Percentiles rank a stretch among this genome's conserved stretches.
Conservation (phyloP, 1,140 invertebrate species). For the Gonioctena quinquepunctata region DNA sequence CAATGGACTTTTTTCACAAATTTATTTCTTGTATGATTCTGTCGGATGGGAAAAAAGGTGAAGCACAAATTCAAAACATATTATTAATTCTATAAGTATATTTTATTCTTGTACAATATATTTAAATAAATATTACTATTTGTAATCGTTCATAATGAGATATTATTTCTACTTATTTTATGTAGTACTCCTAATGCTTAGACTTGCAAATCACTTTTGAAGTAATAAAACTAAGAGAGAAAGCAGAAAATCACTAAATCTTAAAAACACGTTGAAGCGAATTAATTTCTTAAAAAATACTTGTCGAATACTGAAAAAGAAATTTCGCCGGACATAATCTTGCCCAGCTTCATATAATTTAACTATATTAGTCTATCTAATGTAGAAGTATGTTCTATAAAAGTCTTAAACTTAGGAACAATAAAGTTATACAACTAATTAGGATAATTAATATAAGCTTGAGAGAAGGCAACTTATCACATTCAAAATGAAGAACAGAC, state of each 20-base stretch:
- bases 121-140: background rate
- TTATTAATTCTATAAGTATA: background rate
- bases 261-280: background rate
- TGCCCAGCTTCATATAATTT: background rate
- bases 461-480: slow-evolving; percentile 14
- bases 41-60: too few species aligned
- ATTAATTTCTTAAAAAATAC: background rate
- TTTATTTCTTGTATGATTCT: too few species aligned
- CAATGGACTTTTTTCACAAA: too few species aligned
- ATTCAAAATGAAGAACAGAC: slow-evolving; percentile 14
- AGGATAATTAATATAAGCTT: background rate
- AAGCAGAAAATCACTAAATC: background rate
- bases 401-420: slow-evolving; percentile 20
- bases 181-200: background rate
- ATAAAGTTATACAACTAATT: slow-evolving; percentile 2
- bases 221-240: background rate
- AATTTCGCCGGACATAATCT: background rate
- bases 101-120: background rate
- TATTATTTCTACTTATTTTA: background rate
- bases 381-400: too few species aligned
- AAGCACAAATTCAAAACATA: too few species aligned
- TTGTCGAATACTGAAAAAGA: slow-evolving; percentile 4
- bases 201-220: background rate
- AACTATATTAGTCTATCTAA: background rate
- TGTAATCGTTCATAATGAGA: background rate